These are phyloP conservation scores for Telenomus remus DNA, from an alignment of 1,140 invertebrate genomes.

Conservation along the genomic window DNA sequence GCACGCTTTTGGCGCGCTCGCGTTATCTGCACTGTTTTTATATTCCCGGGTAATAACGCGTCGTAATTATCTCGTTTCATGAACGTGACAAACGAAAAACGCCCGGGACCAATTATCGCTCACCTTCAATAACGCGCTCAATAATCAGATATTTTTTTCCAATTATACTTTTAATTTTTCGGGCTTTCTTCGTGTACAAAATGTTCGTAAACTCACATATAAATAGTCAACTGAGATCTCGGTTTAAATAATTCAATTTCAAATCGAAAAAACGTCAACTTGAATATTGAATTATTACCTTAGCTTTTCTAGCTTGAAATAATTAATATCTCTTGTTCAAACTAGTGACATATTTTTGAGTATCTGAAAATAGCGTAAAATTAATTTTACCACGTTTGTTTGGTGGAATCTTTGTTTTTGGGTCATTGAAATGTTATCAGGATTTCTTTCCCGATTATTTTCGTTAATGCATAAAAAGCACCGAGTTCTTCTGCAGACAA, in stretches of 20 bases:
- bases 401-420: not conserved
- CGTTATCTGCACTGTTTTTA: constrained; percentile 52
- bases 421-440: not conserved
- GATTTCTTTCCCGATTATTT: not conserved
- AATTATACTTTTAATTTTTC: not conserved
- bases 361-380: no score
- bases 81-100: constrained; percentile 34
- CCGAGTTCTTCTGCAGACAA: constrained; percentile 11
- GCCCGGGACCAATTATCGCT: constrained; percentile 32
- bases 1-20: constrained; percentile 36
- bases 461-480: constrained; percentile 14
- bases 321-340: no score
- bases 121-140: constrained; percentile 8
- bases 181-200: not conserved
- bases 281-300: no score
- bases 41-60: constrained; percentile 44
- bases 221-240: no score
- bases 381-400: no score
- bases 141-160: constrained; percentile 16
- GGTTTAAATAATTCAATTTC: no score
- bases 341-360: no score
- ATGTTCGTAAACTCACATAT: no score
- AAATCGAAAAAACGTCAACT: no score
- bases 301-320: no score
- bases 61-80: constrained; percentile 52